A percentile compares a stretch with the other conserved stretches of the same genome.
Evolutionary conservation across 2,797 vertebrate species (phyloP).

Genomic region (Lepus oiostolus): DNA sequence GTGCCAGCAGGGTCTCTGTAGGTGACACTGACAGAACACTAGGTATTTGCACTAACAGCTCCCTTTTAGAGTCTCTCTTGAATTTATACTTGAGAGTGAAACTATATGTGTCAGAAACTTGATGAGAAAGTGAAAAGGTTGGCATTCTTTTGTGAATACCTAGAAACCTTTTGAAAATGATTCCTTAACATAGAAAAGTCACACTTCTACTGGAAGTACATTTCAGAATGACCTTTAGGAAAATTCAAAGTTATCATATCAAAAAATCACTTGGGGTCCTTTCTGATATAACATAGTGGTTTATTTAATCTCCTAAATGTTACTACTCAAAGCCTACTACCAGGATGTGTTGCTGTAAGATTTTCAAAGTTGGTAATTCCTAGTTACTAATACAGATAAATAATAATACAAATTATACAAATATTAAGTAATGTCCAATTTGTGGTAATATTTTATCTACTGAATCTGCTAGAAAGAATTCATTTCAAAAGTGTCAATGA

Average conservation of each 20-base stretch:
- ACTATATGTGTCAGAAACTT: background rate
- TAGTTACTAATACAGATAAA: background rate
- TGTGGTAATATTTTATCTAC: background rate
- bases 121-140: background rate
- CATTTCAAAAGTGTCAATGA: conserved; percentile 24
- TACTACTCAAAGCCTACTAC: background rate
- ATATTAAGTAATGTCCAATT: background rate
- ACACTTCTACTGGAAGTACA: background rate
- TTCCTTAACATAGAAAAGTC: background rate
- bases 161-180: conserved; percentile 54
- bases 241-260: background rate
- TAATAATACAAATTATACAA: conserved; percentile 11
- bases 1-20: background rate
- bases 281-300: background rate
- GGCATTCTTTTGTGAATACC: conserved; percentile 31
- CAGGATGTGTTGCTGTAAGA: background rate
- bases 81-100: background rate
- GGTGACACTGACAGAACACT: background rate
- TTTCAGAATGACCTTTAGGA: conserved; percentile 18
- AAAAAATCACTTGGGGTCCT: background rate
- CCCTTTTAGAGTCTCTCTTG: background rate
- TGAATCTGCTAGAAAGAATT: background rate
- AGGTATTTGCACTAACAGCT: background rate
- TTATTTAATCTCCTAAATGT: background rate
- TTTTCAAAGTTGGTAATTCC: background rate